Evolutionary conservation across 2,888 invertebrate species (phyloP).

Genomic region (Troglohyphantes excavatus): DNA sequence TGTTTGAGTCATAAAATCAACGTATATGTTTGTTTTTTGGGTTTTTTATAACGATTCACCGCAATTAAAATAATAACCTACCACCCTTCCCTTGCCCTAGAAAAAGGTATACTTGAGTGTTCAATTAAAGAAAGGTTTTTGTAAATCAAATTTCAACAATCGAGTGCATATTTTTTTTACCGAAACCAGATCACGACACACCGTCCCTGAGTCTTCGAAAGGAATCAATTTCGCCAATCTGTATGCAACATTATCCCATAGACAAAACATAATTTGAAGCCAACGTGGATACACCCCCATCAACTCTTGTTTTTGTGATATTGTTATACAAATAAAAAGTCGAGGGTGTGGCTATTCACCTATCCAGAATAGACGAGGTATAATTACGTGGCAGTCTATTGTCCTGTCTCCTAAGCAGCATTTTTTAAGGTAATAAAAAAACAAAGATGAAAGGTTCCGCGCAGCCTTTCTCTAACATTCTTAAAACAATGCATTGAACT

Average conservation of each 20-base stretch:
- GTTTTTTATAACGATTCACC: too few species aligned
- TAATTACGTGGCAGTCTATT: conserved; percentile 38
- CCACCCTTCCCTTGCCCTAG: too few species aligned
- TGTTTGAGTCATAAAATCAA: too few species aligned
- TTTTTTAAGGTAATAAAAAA: not conserved
- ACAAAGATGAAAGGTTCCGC: not conserved
- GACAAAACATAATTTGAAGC: conserved; percentile 7
- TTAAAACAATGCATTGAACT: not conserved
- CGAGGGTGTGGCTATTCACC: conserved; percentile 1
- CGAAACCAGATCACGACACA: not conserved
- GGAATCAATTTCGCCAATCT: not conserved
- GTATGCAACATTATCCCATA: not conserved
- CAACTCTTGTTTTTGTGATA: conserved; percentile 35
- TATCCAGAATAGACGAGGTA: conserved; percentile 7
- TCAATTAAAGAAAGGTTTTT: too few species aligned
- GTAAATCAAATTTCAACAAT: not conserved
- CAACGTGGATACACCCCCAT: conserved; percentile 19
- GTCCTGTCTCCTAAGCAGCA: conserved; percentile 4
- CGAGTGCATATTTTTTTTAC: not conserved
- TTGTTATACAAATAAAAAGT: conserved; percentile 27
- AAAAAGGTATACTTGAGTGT: too few species aligned
- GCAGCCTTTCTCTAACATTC: not conserved
- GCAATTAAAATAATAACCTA: too few species aligned
- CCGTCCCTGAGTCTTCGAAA: not conserved
- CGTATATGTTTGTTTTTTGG: too few species aligned